Evolutionary conservation across 2,888 invertebrate genomes (phyloP).

Genomic region (Athalia rosae): DNA sequence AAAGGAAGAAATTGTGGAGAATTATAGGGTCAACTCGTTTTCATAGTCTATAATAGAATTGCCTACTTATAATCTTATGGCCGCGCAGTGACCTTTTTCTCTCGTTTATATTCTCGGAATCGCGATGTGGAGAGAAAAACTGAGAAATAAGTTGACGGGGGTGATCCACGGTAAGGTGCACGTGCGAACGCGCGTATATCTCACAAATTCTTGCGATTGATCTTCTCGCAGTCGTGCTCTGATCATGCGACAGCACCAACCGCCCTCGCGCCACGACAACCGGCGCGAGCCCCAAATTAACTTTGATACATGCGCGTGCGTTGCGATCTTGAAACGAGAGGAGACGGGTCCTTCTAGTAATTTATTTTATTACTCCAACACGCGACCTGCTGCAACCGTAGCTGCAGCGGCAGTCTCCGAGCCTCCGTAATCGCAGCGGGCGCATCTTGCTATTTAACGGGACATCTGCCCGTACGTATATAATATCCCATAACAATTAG

Average conservation of each 20-base stretch:
- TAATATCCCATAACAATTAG: slow-evolving; percentile 59
- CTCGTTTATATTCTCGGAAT: too few species aligned
- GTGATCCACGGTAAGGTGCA: background rate
- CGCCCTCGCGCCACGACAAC: slow-evolving; percentile 10
- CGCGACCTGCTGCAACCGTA: slow-evolving; percentile 18
- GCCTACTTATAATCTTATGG: too few species aligned
- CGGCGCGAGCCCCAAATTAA: slow-evolving; percentile 34
- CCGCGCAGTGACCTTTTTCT: too few species aligned
- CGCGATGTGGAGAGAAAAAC: background rate
- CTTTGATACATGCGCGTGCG: slow-evolving; percentile 39
- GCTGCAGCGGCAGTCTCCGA: background rate
- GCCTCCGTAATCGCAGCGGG: slow-evolving; percentile 35
- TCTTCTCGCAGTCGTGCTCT: slow-evolving; percentile 13
- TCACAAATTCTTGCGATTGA: slow-evolving; percentile 3
- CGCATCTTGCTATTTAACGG: slow-evolving; percentile 37
- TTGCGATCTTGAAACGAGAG: slow-evolving; percentile 33
- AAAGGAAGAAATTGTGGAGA: background rate
- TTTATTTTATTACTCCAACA: slow-evolving; percentile 41
- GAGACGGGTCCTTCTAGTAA: slow-evolving; percentile 27
- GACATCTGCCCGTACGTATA: slow-evolving; percentile 52
- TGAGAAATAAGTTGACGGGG: slow-evolving; percentile 8
- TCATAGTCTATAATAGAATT: too few species aligned
- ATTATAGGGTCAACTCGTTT: too few species aligned
- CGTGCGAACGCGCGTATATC: slow-evolving; percentile 20
- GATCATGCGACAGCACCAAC: slow-evolving; percentile 16